Evolutionary conservation across 1,140 invertebrate genomes (phyloP).

Genomic region (Sitophilus oryzae): DNA sequence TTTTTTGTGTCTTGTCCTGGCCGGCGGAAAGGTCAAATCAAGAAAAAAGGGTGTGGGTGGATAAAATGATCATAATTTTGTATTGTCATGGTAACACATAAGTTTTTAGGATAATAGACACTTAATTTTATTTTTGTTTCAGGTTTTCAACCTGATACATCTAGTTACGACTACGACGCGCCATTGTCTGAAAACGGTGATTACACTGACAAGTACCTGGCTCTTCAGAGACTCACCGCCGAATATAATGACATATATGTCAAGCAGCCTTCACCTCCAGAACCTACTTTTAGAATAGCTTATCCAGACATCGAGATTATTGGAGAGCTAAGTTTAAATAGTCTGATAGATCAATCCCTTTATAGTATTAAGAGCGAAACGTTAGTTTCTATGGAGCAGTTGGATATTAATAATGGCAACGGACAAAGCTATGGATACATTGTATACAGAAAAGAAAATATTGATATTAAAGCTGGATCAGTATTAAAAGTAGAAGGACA

Average conservation of each 20-base stretch:
- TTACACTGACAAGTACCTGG: conserved; percentile 47
- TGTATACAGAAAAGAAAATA: conserved; percentile 45
- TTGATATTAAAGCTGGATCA: conserved; percentile 31
- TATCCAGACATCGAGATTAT: conserved; percentile 36
- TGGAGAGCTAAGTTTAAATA: conserved; percentile 24
- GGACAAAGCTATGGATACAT: conserved; percentile 58
- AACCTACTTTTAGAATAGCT: conserved; percentile 33
- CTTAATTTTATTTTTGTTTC: too few relatives aligned
- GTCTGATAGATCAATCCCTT: conserved; percentile 48
- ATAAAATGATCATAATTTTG: too few relatives aligned
- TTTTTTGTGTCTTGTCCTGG: too few relatives aligned
- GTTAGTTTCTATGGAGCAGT: conserved; percentile 50
- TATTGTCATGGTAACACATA: too few relatives aligned
- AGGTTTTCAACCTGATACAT: conserved; percentile 41
- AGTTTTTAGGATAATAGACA: too few relatives aligned
- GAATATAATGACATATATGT: conserved; percentile 44
- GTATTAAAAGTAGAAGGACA: conserved; percentile 44
- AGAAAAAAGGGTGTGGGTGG: too few relatives aligned
- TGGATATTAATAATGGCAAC: conserved; percentile 48
- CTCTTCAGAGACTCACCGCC: conserved; percentile 35
- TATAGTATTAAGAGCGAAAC: conserved; percentile 48
- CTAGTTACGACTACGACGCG: conserved; percentile 56
- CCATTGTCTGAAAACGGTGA: conserved; percentile 50
- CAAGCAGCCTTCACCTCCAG: conserved; percentile 40
- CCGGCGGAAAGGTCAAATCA: too few relatives aligned